Percentiles rank a stretch among this genome's conserved stretches.
Evolutionary conservation across 2,797 vertebrate species (phyloP).

Genomic region (Heteromormyrus szaboi): DNA sequence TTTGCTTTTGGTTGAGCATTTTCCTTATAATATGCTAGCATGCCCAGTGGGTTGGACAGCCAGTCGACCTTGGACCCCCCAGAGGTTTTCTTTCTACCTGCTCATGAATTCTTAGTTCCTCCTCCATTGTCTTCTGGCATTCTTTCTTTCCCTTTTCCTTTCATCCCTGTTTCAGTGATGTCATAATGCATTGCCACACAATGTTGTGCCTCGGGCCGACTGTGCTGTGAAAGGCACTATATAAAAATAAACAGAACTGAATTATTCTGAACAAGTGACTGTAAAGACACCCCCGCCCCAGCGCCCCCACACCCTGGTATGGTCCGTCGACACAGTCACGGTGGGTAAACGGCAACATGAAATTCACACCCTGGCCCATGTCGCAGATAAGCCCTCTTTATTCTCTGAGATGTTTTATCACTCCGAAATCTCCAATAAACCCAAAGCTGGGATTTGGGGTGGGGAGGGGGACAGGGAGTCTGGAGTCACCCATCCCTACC

Average conservation of each 20-base stretch:
- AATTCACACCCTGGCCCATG: slow-evolving; percentile 1
- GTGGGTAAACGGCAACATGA: neutral
- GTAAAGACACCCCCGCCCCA: neutral
- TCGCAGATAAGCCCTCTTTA: slow-evolving; percentile 24
- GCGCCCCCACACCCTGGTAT: neutral
- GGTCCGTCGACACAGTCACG: neutral
- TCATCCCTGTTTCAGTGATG: neutral
- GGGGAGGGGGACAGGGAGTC: slow-evolving; percentile 5
- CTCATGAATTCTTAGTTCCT: neutral
- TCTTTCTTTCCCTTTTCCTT: neutral
- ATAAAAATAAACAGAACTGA: neutral
- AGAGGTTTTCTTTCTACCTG: neutral
- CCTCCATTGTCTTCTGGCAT: neutral
- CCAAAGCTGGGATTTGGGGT: neutral
- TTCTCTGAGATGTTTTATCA: slow-evolving; percentile 14
- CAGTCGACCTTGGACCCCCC: neutral
- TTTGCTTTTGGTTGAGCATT: neutral
- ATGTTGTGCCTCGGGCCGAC: neutral
- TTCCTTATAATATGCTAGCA: neutral
- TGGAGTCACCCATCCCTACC: slow-evolving; percentile 11
- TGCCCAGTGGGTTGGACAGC: neutral
- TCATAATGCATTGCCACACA: neutral
- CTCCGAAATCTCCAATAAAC: slow-evolving; percentile 22
- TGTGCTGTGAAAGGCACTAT: neutral
- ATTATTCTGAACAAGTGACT: neutral